These are phyloP conservation scores for Ptychodera flava DNA, from an alignment of 35 echinoderm and acorn worm genomes.

Conservation along the genomic window DNA sequence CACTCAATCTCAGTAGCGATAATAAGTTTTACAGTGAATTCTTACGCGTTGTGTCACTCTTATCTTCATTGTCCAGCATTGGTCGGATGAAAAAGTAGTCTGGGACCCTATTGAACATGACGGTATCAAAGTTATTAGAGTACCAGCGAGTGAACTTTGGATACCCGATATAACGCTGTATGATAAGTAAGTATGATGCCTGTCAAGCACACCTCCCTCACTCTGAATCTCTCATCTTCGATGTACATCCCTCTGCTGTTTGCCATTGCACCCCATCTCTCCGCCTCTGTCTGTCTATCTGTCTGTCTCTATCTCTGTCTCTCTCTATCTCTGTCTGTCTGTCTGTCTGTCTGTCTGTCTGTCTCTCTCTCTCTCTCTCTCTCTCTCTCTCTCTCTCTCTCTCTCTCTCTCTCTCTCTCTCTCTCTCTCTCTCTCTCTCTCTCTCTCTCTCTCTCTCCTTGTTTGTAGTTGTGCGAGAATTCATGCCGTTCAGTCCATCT, in stretches of 20 bases:
- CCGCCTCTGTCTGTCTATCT: background rate
- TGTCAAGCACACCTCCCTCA: background rate
- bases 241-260: background rate
- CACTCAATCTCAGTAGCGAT: too few relatives aligned
- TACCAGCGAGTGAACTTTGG: conserved; percentile 92
- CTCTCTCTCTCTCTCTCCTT: background rate
- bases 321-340: background rate
- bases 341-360: background rate
- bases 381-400: background rate
- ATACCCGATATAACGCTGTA: conserved; percentile 94
- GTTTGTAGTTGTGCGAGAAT: too few relatives aligned
- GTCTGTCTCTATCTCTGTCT: background rate
- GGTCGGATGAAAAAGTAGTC: conserved; percentile 71
- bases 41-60: background rate
- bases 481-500: too few relatives aligned
- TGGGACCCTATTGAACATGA: conserved; percentile 70
- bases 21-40: background rate
- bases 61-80: conserved; percentile 70
- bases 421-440: background rate
- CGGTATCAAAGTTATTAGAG: conserved; percentile 72
- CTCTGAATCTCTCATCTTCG: background rate
- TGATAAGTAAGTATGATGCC: conserved; percentile 76
- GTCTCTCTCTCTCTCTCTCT: background rate
- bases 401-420: background rate
- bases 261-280: background rate